Evolutionary conservation across 2,888 invertebrate species (phyloP), one percentile per base, ranked within the genome.

Genomic region (Actias luna): DNA sequence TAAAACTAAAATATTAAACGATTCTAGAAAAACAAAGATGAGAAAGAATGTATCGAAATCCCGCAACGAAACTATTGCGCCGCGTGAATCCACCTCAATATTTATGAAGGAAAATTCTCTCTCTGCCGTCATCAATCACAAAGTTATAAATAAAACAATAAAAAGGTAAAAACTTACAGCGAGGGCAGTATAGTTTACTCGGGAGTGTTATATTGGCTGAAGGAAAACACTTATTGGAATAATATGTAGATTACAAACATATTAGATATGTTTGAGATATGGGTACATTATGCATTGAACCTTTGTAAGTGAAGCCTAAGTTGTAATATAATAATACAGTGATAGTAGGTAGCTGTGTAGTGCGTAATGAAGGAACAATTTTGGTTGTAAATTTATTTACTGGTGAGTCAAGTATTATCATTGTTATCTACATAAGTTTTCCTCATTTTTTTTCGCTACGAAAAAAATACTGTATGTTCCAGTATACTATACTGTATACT

Each of bases 131-230:
- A 92, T 92, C 92, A 92, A 92, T 92, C 92, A 92, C 89, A 88
- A 91, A 92, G 90, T 92, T 92, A 92, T 92, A 92, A 92, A 92
- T 92, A 92, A 92, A 92, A 92, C 92, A 92, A 92, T 92, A 92
- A 92, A 46, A 92, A 91, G 91, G 91, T 92, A 87, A 89, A 87
- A 91, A 90, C 85, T 90, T 87, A 85, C 82, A 79, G 78, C 73
- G 82, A 87, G 90, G 89, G 90, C 88, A 83, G 82, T 83, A 81
- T 71, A 82, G 83, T 85, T 78, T 74, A 76, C 85, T 83, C 83
- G 79, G 76, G 69, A 76, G 78, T 79, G 84, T 89, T 85, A 90
- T 91, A 91, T 90, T 85, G 89, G 79, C 70, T 70, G 74, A 77
- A 78, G 80, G 84, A 84, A 88, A 87, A 86, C 84, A 88, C 90